Evolutionary conservation across 2,888 invertebrate genomes (phyloP), one percentile per base, ranked within the genome.

Genomic region (Trissonchulus sp.): DNA sequence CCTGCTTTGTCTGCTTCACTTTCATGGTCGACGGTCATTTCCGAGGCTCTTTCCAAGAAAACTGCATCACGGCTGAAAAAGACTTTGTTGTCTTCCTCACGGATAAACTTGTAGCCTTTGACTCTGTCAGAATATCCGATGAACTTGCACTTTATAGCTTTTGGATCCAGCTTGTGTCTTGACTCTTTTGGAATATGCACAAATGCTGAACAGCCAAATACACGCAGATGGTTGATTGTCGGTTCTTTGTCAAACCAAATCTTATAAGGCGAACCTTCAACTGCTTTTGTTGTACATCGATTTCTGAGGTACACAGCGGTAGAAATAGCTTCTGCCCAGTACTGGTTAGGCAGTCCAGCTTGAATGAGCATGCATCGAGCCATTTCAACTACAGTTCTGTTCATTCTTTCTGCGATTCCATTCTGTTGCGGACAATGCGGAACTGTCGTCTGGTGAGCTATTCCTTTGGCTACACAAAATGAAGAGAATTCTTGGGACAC

Each of bases 291-390:
- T 1, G 76, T 74, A 34, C 28, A 71, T n/a, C 76, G 62, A 48
- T 76, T 77, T 2, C 72, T 34, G 18, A 78, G 1, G 62, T 78
- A 78, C 0, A 62, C 78, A 60, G 78, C 77, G 15, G 78, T 78
- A 8, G 36, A 31, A 1, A 76, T 33, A 8, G 77, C 78, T 65
- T 77, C 75, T 34, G 75, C 78, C 78, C 78, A 78, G 37, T 36
- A 78, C 1, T n/a, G 28, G 30, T 73, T 72, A 1, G 75, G 69
- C 36, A 78, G 33, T 23, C 65, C 72, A 3, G 74, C 68, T 23
- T 77, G 36, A 18, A 62, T 34, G 3, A 77, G 62, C 63, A 78
- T 76, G 2, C 68, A 63, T 34, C 76, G 35, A 18, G 74, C 75
- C 63, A 60, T 74, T 18, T 76, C 75, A 1, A 77, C 2, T 1